Evolutionary conservation across 2,888 invertebrate genomes (phyloP), one percentile per base, ranked within the genome.

Genomic region (Pandemis heparana): DNA sequence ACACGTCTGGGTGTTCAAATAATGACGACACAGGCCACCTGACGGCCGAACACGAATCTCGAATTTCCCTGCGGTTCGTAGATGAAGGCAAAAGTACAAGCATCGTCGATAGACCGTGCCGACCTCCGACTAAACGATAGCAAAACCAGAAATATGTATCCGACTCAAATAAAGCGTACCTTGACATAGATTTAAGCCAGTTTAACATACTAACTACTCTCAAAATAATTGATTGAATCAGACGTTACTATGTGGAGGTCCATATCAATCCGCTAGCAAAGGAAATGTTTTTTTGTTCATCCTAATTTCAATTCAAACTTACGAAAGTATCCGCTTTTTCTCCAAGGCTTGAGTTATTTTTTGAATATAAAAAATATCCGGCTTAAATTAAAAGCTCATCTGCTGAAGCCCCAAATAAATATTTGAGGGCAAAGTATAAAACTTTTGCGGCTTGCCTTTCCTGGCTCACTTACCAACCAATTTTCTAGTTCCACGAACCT

Each of bases 1-100:
- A 78, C 75, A 74, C 77, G 78, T 77, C 78, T 73, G 75, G 73
- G 74, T 41, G 70, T 75, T 68, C 77, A 82, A 81, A 85, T 83
- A 87, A 86, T 83, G 79, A 79, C 76, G 71, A 75, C 79, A 81
- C 82, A 85, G 81, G 80, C 75, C 77, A 75, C 79, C 75, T 76
- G 74, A 64, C 77, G 76, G 70, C 79, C 79, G 81, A 80, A 80
- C 80, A 83, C 78, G 81, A 83, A 86, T 86, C 81, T 83, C 78
- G 82, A 82, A 85, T 88, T 87, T 88, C 86, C 84, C 70, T 76
- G 83, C 75, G 84, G 78, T 79, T 80, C 79, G 77, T 39, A 38
- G 32, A 65, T 62, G 43, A 32, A 48, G 51, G 16, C 18, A 18
- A 43, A 18, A 18, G 62, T 43, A 62, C 43, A 16, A 60, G n/a